These are phyloP conservation scores for Orthonychiurus folsomi DNA, from an alignment of 2,888 invertebrate species.

Conservation along the genomic window DNA sequence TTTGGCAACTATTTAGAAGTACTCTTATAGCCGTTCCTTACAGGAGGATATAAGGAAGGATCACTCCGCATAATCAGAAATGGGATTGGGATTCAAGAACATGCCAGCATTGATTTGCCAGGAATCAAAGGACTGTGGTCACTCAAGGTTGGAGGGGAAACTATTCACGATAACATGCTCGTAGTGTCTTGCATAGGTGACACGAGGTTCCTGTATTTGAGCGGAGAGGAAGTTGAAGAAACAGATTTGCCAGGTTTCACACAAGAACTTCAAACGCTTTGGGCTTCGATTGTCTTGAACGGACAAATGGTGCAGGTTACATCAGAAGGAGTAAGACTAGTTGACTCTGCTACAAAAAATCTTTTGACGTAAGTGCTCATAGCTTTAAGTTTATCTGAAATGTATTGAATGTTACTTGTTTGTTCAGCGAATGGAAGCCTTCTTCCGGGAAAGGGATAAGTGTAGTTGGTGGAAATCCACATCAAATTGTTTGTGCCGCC, in stretches of 20 bases:
- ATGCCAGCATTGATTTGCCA: slow-evolving; percentile 91
- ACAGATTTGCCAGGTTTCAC: slow-evolving; percentile 87
- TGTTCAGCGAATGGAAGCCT: slow-evolving; percentile 64
- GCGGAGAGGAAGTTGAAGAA: slow-evolving; percentile 95
- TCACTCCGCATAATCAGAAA: slow-evolving; percentile 93
- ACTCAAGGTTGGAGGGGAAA: slow-evolving; percentile 59
- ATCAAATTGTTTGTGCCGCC: slow-evolving; percentile 75
- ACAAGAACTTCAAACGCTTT: slow-evolving; percentile 86
- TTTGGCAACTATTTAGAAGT: neutral
- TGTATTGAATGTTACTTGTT: too few species aligned
- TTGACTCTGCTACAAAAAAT: slow-evolving; percentile 58
- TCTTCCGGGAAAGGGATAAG: slow-evolving; percentile 64
- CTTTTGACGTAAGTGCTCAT: slow-evolving; percentile 47
- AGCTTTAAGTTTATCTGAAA: neutral
- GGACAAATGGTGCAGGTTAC: slow-evolving; percentile 74
- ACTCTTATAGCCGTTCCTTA: slow-evolving; percentile 2
- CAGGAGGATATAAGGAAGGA: slow-evolving; percentile 89
- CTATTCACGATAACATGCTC: slow-evolving; percentile 70
- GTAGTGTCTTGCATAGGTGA: slow-evolving; percentile 95
- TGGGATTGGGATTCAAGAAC: slow-evolving; percentile 97
- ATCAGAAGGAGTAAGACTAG: slow-evolving; percentile 60
- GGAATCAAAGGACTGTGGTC: slow-evolving; percentile 99
- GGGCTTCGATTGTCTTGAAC: slow-evolving; percentile 78
- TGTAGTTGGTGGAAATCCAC: slow-evolving; percentile 74
- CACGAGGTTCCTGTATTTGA: slow-evolving; percentile 60